Conservation (phyloP, 2,888 invertebrate genomes). For the Drosophila nr. medialis region DNA sequence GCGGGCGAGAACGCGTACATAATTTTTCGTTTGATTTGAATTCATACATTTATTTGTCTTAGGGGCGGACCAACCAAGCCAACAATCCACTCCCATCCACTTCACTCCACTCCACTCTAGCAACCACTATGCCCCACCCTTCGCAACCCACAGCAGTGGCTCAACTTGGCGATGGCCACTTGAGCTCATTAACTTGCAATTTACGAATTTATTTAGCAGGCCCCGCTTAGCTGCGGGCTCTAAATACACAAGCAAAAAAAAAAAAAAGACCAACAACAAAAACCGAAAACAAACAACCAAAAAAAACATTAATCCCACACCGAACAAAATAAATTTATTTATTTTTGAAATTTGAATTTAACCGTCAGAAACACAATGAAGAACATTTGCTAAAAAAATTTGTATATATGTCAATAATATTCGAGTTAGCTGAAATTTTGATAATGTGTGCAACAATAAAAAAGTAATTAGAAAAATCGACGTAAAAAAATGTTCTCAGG, state of each 20-base stretch:
- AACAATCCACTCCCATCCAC: conserved; percentile 2
- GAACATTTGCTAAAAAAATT: not conserved
- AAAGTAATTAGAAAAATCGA: conserved; percentile 20
- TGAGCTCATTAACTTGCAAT: conserved; percentile 78
- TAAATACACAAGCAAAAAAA: conserved; percentile 9
- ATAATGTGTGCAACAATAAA: conserved; percentile 23
- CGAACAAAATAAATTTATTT: not conserved
- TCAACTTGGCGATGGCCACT: conserved; percentile 51
- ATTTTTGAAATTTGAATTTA: not conserved
- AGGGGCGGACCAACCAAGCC: conserved; percentile 17
- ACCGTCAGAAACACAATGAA: not conserved
- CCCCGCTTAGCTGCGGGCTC: conserved; percentile 53
- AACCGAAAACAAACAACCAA: not conserved
- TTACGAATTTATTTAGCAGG: conserved; percentile 27
- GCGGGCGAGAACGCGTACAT: conserved; percentile 36
- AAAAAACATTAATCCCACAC: conserved; percentile 1
- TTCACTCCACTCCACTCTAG: conserved; percentile 8
- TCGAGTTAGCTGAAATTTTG: conserved; percentile 3
- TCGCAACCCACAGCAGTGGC: conserved; percentile 9
- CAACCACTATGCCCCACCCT: conserved; percentile 1
- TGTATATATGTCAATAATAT: not conserved
- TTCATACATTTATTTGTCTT: conserved; percentile 46
- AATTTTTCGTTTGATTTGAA: conserved; percentile 46
- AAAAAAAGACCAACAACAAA: conserved; percentile 5
- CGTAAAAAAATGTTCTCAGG: conserved; percentile 12